A percentile compares a stretch with the other conserved stretches of the same genome.
Evolutionary conservation across 2,113 vertebrate species (phyloP).

Genomic region (Odobenus rosmarus): DNA sequence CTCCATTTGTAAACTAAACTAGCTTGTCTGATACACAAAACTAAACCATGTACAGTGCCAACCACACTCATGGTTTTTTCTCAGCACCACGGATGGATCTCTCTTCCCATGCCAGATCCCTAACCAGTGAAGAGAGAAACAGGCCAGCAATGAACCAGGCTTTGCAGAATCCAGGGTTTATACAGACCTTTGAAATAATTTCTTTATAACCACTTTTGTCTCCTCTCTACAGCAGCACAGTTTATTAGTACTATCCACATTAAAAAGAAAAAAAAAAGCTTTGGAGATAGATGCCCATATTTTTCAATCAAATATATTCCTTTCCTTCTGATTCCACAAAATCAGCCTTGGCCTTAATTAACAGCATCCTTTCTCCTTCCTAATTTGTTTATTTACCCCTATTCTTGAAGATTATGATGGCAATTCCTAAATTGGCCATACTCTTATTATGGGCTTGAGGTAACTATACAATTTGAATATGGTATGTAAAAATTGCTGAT

Average conservation of each 20-base stretch:
- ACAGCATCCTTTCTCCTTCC: background rate
- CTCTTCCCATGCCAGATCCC: background rate
- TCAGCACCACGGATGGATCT: background rate
- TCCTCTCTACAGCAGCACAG: background rate
- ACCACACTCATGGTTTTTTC: background rate
- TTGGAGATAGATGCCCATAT: background rate
- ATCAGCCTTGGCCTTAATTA: background rate
- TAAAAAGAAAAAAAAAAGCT: background rate
- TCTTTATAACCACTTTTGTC: background rate
- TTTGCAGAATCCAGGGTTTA: background rate
- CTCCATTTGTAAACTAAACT: constrained; percentile 63
- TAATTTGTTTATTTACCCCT: background rate
- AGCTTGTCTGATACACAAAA: constrained; percentile 12
- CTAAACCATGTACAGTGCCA: background rate
- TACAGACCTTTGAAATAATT: background rate
- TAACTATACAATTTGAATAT: background rate
- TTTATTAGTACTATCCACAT: background rate
- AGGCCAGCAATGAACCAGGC: background rate
- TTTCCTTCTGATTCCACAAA: background rate
- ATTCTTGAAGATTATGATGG: background rate
- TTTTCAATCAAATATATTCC: constrained; percentile 16
- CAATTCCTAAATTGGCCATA: background rate
- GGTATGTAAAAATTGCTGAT: background rate
- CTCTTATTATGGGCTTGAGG: background rate
- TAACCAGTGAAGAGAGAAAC: background rate